Evolutionary conservation across 2,797 vertebrate genomes (phyloP), one percentile per base, ranked within the genome.

Genomic region (Poeciliopsis gracilis): DNA sequence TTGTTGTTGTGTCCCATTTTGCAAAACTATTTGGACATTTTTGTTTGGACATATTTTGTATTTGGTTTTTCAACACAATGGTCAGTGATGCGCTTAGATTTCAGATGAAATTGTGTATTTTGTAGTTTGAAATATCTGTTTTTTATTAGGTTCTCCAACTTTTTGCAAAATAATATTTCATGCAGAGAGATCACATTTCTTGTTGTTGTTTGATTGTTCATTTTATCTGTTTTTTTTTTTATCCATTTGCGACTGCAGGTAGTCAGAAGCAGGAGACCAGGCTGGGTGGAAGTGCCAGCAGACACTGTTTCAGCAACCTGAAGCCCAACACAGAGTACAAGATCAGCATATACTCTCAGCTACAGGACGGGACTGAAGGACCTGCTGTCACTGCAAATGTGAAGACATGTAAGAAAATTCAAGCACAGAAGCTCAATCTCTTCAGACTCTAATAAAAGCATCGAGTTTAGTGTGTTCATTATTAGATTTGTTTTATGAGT

Each of bases 251-350:
- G 12, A 0, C 63, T 75, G 30, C 92, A 99, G 98, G 96, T 41
- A 96, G 96, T 41, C 95, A 96, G 90, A 96, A 93, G 49, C 95
- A 90, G 92, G 97, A 99, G 92, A 93, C 93, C 3, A 95, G 87
- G 77, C 87, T 99, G 81, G 91, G 95, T 43, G 97, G 97, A 78
- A 97, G 96, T 9, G 87, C 94, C 0, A 93, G 87, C 81, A 92
- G 96, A 25, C 97, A 99, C 84, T 99, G 98, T 78, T 99, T 99
- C 94, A 97, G 89, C 89, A 95, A 95, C 87, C 96, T 99, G 79
- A 90, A 90, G 78, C 95, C 98, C 49, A 95, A 96, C 87, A 96
- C 95, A 0, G 95, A 96, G 75, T 97, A 99, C 63, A 97, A 95
- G 93, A 94, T 99, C 89, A 98, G 95, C 4, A 89, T 99, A 20